Evolutionary conservation across 2,797 vertebrate genomes (phyloP).

Genomic region (Furcifer pardalis): DNA sequence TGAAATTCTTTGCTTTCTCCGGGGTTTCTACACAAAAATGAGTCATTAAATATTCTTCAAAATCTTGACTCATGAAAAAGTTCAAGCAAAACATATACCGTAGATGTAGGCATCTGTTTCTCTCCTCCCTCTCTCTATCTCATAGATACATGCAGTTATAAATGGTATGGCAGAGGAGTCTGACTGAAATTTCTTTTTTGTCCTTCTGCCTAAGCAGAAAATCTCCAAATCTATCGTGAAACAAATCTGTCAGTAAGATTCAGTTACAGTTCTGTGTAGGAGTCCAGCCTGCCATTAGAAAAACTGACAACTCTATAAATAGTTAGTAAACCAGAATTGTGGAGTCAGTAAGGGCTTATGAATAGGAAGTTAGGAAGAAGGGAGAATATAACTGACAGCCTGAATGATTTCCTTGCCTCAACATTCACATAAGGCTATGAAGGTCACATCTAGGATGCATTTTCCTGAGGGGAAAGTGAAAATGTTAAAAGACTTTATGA

Average conservation of each 20-base stretch:
- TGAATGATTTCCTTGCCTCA: constrained; percentile 51
- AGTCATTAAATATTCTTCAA: no score
- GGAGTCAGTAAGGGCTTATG: not conserved
- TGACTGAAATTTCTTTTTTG: no score
- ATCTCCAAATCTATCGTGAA: not conserved
- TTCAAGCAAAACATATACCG: no score
- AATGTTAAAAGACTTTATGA: constrained; percentile 58
- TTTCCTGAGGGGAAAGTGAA: constrained; percentile 43
- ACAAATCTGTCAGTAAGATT: not conserved
- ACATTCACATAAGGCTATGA: constrained; percentile 47
- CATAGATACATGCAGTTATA: no score
- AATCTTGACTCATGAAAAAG: no score
- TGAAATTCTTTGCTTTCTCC: no score
- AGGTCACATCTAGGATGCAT: constrained; percentile 50
- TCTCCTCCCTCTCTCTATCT: no score
- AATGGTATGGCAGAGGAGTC: no score
- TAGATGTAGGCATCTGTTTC: no score
- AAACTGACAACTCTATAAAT: constrained; percentile 4
- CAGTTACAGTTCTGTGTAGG: not conserved
- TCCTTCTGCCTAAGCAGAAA: not conserved
- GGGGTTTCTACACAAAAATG: no score
- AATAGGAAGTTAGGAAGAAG: constrained; percentile 15
- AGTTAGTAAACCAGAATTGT: constrained; percentile 12
- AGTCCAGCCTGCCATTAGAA: not conserved
- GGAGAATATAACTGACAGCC: constrained; percentile 25